Evolutionary conservation across 2,888 invertebrate genomes (phyloP), one percentile per base, ranked within the genome.

Genomic region (Hirtodrosophila histrioides): DNA sequence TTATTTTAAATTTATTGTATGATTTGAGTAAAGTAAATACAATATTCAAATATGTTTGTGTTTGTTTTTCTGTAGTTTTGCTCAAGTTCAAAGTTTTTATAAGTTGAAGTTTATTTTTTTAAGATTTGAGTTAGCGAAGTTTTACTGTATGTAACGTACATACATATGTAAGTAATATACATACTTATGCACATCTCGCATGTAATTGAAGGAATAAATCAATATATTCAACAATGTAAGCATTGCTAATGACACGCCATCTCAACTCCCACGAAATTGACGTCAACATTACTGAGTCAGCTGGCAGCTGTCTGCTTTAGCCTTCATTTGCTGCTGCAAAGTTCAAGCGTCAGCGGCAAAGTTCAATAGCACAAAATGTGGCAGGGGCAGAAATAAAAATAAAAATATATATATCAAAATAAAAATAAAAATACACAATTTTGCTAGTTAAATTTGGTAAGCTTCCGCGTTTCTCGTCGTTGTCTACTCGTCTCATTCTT

Each of bases 351-450:
- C 61, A 65, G 55, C 49, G 71, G 60, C 69, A 79, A 75, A 82
- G 78, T 82, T 79, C 79, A 82, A 75, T 82, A 82, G 64, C 79
- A 82, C 72, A 17, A 2, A 82, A 65, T 65, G 61, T 65, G 61
- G 57, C 44, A 49, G 56, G 71, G 17, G 17, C 2, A 17, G 17
- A 55, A 39, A 54, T 64, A 78, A 31, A 61, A 45, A 60, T 35
- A 49, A 24, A 35, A 31, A 27, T 9, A 36, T 24, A 17, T 17
- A 17, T 17, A 17, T n/a, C n/a, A n/a, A n/a, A 17, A 17, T 17
- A 17, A 17, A 17, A 17, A 23, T 31, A 29, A 36, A 39, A 23
- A 17, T 12, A 29, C 12, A 29, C 40, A 53, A 60, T 53, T 33
- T 43, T 36, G 17, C 35, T 56, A 53, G 66, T 58, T 45, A 33